A percentile compares a stretch with the other conserved stretches of the same genome.
Conservation (phyloP, 2,113 vertebrate species). For the Micronisus gabar region DNA sequence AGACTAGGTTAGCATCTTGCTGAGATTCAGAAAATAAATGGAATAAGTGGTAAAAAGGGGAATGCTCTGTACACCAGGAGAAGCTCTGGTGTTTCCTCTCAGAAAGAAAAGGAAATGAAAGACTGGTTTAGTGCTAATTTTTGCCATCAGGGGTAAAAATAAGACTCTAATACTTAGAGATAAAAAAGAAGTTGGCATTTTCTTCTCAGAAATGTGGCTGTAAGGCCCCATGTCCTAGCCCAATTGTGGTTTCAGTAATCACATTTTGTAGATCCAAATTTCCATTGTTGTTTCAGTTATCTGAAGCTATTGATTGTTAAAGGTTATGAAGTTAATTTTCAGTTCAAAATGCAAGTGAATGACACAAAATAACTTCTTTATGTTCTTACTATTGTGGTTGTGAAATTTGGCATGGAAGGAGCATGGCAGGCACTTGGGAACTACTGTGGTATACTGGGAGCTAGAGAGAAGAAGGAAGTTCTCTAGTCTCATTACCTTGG, state of each 20-base stretch:
- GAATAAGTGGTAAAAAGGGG: neutral
- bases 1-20: neutral
- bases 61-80: neutral
- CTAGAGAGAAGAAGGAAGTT: neutral
- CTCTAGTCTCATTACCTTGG: neutral
- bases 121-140: neutral
- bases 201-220: neutral
- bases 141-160: neutral
- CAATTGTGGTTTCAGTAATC: neutral
- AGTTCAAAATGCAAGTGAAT: neutral
- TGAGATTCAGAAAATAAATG: constrained; percentile 14
- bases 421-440: neutral
- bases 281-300: neutral
- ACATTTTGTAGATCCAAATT: neutral
- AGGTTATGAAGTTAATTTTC: neutral
- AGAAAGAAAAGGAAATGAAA: neutral
- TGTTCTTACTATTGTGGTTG: neutral
- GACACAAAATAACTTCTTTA: neutral
- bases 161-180: neutral
- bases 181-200: neutral
- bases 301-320: neutral
- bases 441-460: neutral
- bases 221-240: neutral
- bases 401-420: neutral
- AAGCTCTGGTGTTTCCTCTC: neutral